phyloP scores from a whole-genome alignment of 2,888 invertebrate species.

The Trachelus troglodyta region DNA sequence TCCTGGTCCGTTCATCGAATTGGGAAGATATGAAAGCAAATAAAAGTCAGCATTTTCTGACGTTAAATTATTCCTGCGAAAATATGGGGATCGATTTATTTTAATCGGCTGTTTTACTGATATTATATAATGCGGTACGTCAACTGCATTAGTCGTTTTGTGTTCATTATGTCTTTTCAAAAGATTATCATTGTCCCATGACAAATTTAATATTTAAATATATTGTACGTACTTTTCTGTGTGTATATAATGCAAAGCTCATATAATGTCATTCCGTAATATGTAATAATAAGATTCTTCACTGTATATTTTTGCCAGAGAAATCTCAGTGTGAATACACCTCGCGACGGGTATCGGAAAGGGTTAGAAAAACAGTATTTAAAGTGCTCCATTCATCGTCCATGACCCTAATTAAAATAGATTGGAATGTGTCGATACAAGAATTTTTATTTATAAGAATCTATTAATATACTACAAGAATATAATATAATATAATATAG shows the following conservation, averaged over 20 bases:
- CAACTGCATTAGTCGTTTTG: neutral
- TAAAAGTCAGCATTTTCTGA: constrained; percentile 23
- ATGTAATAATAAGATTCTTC: neutral
- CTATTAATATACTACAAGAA: neutral
- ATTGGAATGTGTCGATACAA: neutral
- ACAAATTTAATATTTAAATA: neutral
- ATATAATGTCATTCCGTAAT: neutral
- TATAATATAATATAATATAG: neutral
- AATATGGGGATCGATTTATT: neutral
- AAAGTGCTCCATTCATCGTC: neutral
- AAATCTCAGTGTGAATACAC: neutral
- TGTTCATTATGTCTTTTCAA: neutral
- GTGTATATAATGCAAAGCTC: neutral
- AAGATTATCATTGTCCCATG: neutral
- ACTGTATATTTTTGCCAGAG: neutral
- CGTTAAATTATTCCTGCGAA: constrained; percentile 8
- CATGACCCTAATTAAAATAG: neutral
- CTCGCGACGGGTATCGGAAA: neutral
- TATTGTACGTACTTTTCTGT: neutral
- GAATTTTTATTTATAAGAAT: neutral
- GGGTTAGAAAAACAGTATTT: neutral
- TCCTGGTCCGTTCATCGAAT: constrained; percentile 66
- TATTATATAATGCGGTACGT: neutral
- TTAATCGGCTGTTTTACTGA: neutral
- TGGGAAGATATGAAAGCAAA: constrained; percentile 58